A percentile compares a stretch with the other conserved stretches of the same genome.
phyloP scores from a whole-genome alignment of 1,140 invertebrate species.

The Zaprionus nigranus region DNA sequence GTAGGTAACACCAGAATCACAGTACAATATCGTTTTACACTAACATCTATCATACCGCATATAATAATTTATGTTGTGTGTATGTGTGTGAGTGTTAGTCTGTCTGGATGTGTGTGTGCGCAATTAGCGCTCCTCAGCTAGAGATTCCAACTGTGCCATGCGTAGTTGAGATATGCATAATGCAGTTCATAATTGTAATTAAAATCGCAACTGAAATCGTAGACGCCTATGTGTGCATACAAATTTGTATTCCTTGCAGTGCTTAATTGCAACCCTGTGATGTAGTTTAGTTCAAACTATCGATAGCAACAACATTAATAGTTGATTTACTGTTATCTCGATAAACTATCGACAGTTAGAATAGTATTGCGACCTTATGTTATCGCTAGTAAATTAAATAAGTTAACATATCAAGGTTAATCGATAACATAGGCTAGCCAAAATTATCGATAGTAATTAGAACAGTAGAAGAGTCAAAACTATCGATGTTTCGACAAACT shows the following conservation, averaged over 20 bases:
- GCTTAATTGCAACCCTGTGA: background rate
- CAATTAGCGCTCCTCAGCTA: background rate
- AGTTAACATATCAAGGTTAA: too few species aligned
- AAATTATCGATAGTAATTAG: background rate
- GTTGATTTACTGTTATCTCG: background rate
- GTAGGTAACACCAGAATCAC: background rate
- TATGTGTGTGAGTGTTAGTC: background rate
- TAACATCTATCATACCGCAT: background rate
- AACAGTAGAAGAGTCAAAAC: background rate
- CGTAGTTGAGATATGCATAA: slow-evolving; percentile 3
- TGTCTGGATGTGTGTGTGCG: background rate
- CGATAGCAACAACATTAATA: background rate
- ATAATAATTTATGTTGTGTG: background rate
- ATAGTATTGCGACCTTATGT: background rate
- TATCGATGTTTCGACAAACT: background rate
- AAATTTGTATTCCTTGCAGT: background rate
- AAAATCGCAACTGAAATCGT: slow-evolving; percentile 9
- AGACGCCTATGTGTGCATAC: background rate
- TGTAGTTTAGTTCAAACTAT: background rate
- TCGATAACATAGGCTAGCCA: background rate
- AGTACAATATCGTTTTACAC: background rate
- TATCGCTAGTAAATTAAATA: background rate
- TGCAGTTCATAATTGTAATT: slow-evolving; percentile 13
- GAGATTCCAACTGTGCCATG: background rate
- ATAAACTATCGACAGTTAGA: background rate